These are phyloP conservation scores for Leptopilina clavipes DNA, from an alignment of 1,140 invertebrate genomes.

Conservation along the genomic window DNA sequence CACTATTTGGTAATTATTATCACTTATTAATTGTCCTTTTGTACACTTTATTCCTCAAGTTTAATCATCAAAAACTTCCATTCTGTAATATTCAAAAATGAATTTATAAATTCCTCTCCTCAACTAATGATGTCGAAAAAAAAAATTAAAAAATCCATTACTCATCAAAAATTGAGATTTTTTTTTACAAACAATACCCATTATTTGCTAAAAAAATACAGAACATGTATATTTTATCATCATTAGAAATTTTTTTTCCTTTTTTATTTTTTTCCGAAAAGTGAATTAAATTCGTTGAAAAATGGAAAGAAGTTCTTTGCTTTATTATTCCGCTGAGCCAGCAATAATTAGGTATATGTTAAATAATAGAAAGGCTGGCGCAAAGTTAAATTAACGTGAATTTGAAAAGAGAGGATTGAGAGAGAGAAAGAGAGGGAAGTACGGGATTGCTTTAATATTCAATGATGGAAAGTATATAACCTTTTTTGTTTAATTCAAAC, in stretches of 20 bases:
- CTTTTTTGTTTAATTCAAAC: not conserved
- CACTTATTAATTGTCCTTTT: too few relatives aligned
- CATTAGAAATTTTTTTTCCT: not conserved
- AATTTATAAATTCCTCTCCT: too few relatives aligned
- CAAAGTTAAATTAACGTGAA: constrained; percentile 9
- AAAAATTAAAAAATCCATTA: too few relatives aligned
- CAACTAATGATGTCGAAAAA: too few relatives aligned
- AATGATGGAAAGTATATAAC: not conserved
- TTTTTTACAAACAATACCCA: too few relatives aligned
- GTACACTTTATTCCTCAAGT: too few relatives aligned
- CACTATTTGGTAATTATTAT: too few relatives aligned
- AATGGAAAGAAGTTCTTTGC: not conserved
- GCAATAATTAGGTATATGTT: not conserved
- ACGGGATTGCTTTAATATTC: not conserved
- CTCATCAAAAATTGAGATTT: too few relatives aligned
- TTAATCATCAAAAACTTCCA: too few relatives aligned
- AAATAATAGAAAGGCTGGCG: not conserved
- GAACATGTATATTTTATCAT: not conserved
- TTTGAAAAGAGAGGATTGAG: not conserved
- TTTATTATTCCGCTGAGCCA: not conserved
- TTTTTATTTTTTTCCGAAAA: not conserved
- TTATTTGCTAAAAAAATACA: not conserved
- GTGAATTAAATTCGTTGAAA: not conserved
- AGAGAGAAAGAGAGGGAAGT: not conserved
- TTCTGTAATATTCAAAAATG: too few relatives aligned